Percentiles rank a stretch among this genome's conserved stretches.
Evolutionary conservation across 2,888 invertebrate genomes (phyloP).

Genomic region (Uropetala carovei): DNA sequence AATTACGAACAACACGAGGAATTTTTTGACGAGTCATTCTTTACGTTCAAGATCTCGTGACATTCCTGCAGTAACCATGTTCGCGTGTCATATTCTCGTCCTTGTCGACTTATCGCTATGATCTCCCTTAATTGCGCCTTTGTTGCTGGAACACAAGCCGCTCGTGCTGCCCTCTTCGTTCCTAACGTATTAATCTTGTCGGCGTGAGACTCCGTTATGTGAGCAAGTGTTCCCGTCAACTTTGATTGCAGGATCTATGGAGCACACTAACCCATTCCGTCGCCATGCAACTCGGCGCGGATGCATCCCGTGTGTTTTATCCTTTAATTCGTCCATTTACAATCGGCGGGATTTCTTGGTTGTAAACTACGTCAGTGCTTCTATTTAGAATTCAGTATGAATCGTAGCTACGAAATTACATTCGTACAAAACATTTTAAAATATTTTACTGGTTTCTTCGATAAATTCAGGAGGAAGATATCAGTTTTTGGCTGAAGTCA

Average conservation of each 20-base stretch:
- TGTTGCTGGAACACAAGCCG: neutral
- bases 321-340: neutral
- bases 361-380: no score
- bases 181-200: neutral
- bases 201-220: neutral
- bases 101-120: neutral
- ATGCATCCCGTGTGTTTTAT: neutral
- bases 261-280: neutral
- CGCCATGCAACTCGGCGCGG: neutral
- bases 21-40: no score
- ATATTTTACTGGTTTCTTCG: no score
- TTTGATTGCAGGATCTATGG: conserved; percentile 16
- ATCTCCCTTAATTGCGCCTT: conserved; percentile 2
- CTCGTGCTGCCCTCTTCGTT: neutral
- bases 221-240: conserved; percentile 4
- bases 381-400: no score
- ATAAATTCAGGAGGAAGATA: no score
- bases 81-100: neutral
- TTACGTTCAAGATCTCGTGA: no score
- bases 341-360: no score
- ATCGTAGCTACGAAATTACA: no score
- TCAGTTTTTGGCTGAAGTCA: no score
- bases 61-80: neutral
- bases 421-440: no score
- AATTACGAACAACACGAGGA: no score